phyloP scores from a whole-genome alignment of 2,113 vertebrate genomes.

The Microtus ochrogaster region DNA sequence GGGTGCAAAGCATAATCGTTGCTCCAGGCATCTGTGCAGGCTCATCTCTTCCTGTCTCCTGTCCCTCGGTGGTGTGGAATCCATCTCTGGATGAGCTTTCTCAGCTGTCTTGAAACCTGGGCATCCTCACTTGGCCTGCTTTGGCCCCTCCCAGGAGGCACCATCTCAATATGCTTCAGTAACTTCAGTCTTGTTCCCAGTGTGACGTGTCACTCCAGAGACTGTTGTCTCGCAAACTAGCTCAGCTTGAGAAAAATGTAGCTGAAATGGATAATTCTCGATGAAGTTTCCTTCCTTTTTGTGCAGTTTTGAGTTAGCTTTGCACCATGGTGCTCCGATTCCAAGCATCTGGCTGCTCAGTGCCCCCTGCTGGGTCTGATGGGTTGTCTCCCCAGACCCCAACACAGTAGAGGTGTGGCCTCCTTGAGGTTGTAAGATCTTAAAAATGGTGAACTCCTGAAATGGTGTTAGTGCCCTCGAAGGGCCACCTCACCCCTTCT shows the following conservation, averaged over 20 bases:
- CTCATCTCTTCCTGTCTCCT: slow-evolving; percentile 30
- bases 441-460: not conserved
- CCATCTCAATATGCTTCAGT: not conserved
- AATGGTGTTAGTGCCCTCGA: not conserved
- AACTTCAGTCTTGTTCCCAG: not conserved
- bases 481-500: not conserved
- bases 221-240: not conserved
- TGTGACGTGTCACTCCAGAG: not conserved
- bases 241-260: slow-evolving; percentile 20
- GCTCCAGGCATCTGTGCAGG: not conserved
- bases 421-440: not conserved
- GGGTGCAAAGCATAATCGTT: slow-evolving; percentile 23
- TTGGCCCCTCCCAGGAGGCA: not conserved
- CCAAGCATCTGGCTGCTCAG: not conserved
- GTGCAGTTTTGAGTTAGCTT: slow-evolving; percentile 2
- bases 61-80: slow-evolving; percentile 31
- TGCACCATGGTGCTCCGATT: not conserved
- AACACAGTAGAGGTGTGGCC: not conserved
- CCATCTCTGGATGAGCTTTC: slow-evolving; percentile 20
- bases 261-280: slow-evolving; percentile 1
- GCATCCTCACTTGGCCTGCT: not conserved
- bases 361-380: not conserved
- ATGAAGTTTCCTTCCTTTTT: not conserved
- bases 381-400: not conserved
- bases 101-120: not conserved